phyloP scores from a whole-genome alignment of 2,797 vertebrate species.

The Myotis planiceps region DNA sequence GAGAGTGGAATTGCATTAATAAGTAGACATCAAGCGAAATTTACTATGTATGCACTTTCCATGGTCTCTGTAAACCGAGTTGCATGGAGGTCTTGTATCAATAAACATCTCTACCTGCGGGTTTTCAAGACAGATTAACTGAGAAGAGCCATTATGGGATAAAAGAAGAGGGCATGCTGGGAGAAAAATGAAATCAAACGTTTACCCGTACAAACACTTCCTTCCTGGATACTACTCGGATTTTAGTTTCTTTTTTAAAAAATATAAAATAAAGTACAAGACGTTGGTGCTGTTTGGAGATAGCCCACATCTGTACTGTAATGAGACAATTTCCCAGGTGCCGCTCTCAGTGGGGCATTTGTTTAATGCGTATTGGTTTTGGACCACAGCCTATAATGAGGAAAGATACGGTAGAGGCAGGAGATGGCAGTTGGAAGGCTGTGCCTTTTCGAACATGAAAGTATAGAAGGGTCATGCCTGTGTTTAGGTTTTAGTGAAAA shows the following conservation, averaged over 20 bases:
- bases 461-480: slow-evolving; percentile 82
- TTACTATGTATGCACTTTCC: slow-evolving; percentile 85
- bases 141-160: slow-evolving; percentile 86
- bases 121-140: slow-evolving; percentile 86
- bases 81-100: slow-evolving; percentile 84
- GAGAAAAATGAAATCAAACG: slow-evolving; percentile 89
- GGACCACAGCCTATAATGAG: slow-evolving; percentile 87
- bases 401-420: slow-evolving; percentile 79
- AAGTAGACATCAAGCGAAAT: slow-evolving; percentile 87
- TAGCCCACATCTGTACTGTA: slow-evolving; percentile 84
- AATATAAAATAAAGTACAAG: slow-evolving; percentile 80
- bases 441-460: slow-evolving; percentile 86
- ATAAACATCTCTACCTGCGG: slow-evolving; percentile 86
- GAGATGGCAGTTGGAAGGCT: slow-evolving; percentile 76
- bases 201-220: slow-evolving; percentile 84
- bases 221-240: slow-evolving; percentile 85
- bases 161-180: slow-evolving; percentile 86
- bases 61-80: slow-evolving; percentile 84
- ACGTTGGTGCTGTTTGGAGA: slow-evolving; percentile 83
- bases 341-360: slow-evolving; percentile 87
- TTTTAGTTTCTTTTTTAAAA: slow-evolving; percentile 81
- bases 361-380: slow-evolving; percentile 89
- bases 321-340: slow-evolving; percentile 85
- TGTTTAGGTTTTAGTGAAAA: slow-evolving; percentile 88
- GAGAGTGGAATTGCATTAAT: slow-evolving; percentile 85